Base-by-base conservation (phyloP, 2,888 invertebrate genomes). In the Baronia brevicornis region DNA sequence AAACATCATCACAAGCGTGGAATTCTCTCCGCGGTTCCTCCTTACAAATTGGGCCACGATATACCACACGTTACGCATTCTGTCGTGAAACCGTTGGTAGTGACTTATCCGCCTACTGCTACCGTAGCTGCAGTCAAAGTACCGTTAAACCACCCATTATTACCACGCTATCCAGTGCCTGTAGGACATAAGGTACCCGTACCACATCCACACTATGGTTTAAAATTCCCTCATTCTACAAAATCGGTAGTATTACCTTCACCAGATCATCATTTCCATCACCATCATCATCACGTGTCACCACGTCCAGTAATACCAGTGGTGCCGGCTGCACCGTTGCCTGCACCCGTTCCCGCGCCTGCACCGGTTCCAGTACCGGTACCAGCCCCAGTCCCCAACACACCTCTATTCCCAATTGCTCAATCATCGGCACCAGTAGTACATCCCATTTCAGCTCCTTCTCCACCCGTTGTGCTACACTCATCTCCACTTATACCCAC, bases 11-110 rank as follows among this genome's bases (percentile, higher is more conserved):
- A 77, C 50, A 84, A 84, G 47, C 62, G 80, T 5, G 82, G 84
- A 35, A 63, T 74, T 6, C 55, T 75, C 23, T 68, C 78, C 5
- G 41, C 59, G 3, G 59, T 84, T n/a, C 84, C 84, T 1, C 64
- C 85, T 2, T 86, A 63, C 56, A 85, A 85, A 36, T 63, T 79
- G 3, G 85, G 85, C 17, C 71, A 84, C 36, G 85, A 85, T 40
- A 75, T 84, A 25, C 84, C 84, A 0, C 66, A 55, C 3, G 77
- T 85, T 7, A 74, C 80, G 0, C 85, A 85, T 46, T 85, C 85
- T 1, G 57, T 84, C 4, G 51, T 84, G 7, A 84, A 84, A 43
- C 85, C 85, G 0, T 40, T 85, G 3, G 72, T 84, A 5, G 82
- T 85, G 1, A 66, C 71, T 1, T 85, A 85, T 41, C 85, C 84